Base-by-base conservation (phyloP, 2,797 vertebrate species). In the Eulemur albifrons region DNA sequence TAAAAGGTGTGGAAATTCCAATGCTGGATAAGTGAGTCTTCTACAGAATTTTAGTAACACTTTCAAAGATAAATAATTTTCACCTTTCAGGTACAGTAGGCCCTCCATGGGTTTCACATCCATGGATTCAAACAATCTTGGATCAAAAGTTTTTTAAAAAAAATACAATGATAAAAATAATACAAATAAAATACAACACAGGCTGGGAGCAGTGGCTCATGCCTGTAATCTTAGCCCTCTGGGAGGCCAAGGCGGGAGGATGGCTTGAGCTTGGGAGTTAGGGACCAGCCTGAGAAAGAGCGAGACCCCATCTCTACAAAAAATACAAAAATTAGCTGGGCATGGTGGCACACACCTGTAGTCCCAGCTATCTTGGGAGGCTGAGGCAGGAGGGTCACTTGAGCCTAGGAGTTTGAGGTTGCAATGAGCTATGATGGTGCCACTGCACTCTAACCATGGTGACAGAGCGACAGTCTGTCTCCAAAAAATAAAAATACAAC, bases 51-150 rank as follows among this genome's bases (percentile, higher is more conserved):
- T 79, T 73, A 72, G n/a, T 57, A 54, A 76, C 30, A 14, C 12
- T 50, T 88, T 77, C 85, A 83, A 89, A 92, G 75, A 63, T 50
- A 75, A 81, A 76, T 88, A 14, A 27, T 84, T 77, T 86, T 75
- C 75, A 77, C 15, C 48, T 72, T 95, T 38, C 20, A 75, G 32
- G 32, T 57, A 15, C 7, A 35, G 50, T 23, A 54, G 76, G 21
- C 13, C 13, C 50, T 79, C 14, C 76, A 35, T 54, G 50, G 48
- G 21, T n/a, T 77, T 50, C 21, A 35, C 21, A 54, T 52, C 75
- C 21, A 35, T 38, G 76, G 23, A 54, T 25, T 54, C 20, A 35
- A 77, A 21, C 50, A 77, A 54, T 13, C n/a, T 38, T 1, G 21
- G 50, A 23, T 77, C 75, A 54, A 77, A 77, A 77, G 13, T 15